Evolutionary conservation across 2,888 invertebrate genomes (phyloP).

Genomic region (Anoplius nigerrimus): DNA sequence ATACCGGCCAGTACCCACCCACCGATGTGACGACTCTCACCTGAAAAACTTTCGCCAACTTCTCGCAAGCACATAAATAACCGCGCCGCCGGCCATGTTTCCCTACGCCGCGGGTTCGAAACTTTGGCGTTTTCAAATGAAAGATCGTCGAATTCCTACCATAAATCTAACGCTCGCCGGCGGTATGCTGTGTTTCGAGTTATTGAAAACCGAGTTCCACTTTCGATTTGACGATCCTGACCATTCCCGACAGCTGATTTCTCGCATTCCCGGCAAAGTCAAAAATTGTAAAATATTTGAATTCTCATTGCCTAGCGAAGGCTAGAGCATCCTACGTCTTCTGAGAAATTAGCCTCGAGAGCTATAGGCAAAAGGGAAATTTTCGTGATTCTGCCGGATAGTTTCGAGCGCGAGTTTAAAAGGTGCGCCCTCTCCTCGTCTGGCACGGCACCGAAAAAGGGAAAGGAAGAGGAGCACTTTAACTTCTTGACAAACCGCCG

Average conservation of each 20-base stretch:
- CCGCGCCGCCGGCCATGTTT: constrained; percentile 25
- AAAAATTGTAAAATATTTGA: too few species aligned
- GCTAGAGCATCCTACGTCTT: too few species aligned
- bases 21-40: constrained; percentile 25
- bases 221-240: too few species aligned
- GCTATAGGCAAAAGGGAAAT: too few species aligned
- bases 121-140: constrained; percentile 33
- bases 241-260: too few species aligned
- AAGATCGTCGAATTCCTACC: constrained; percentile 22
- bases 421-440: background rate
- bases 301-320: too few species aligned
- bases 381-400: too few species aligned
- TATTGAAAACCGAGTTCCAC: constrained; percentile 33
- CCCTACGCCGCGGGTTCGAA: constrained; percentile 18
- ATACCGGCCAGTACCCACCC: constrained; percentile 14
- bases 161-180: constrained; percentile 28
- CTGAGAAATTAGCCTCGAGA: too few species aligned
- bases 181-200: constrained; percentile 12
- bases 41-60: constrained; percentile 36
- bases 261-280: too few species aligned
- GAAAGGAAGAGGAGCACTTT: constrained; percentile 15
- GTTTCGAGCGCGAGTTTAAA: too few species aligned
- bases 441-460: constrained; percentile 3
- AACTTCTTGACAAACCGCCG: constrained; percentile 30
- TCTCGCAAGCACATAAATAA: constrained; percentile 34